Percentiles rank a stretch among this genome's conserved stretches.
Evolutionary conservation across 35 echinoderm and acorn worm genomes (phyloP).

Genomic region (Lytechinus pictus): DNA sequence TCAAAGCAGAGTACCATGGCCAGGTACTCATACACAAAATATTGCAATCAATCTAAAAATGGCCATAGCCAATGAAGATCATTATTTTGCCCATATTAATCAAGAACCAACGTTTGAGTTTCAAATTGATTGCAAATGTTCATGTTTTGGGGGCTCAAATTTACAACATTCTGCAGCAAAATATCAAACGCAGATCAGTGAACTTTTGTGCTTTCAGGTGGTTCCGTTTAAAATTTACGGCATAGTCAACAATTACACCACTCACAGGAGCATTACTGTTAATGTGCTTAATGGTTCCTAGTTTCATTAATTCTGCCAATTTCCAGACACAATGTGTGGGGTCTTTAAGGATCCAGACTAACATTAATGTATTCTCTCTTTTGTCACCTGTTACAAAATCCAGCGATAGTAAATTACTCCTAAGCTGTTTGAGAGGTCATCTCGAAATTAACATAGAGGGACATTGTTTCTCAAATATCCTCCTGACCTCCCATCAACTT

Average conservation of each 20-base stretch:
- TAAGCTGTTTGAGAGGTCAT: neutral
- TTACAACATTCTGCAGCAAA: too few relatives aligned
- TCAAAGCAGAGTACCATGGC: too few relatives aligned
- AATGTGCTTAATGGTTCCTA: neutral
- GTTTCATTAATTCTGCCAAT: neutral
- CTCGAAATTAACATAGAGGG: neutral
- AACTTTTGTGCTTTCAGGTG: neutral
- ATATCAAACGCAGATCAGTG: too few relatives aligned
- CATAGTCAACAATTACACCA: neutral
- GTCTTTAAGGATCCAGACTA: neutral
- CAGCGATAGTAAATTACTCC: conserved; percentile 23
- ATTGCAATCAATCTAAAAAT: too few relatives aligned
- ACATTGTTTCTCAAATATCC: conserved; percentile 13
- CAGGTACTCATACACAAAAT: too few relatives aligned
- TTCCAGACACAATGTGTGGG: neutral
- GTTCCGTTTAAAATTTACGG: neutral
- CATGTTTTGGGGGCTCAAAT: too few relatives aligned
- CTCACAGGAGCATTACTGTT: neutral
- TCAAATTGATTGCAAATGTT: too few relatives aligned
- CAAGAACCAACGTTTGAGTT: too few relatives aligned
- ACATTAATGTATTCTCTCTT: neutral
- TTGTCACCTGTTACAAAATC: conserved; percentile 24
- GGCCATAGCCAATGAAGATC: too few relatives aligned
- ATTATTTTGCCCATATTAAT: too few relatives aligned
- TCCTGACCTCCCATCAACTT: neutral